Evolutionary conservation across 2,113 vertebrate species (phyloP).

Genomic region (Corydoras sp.): DNA sequence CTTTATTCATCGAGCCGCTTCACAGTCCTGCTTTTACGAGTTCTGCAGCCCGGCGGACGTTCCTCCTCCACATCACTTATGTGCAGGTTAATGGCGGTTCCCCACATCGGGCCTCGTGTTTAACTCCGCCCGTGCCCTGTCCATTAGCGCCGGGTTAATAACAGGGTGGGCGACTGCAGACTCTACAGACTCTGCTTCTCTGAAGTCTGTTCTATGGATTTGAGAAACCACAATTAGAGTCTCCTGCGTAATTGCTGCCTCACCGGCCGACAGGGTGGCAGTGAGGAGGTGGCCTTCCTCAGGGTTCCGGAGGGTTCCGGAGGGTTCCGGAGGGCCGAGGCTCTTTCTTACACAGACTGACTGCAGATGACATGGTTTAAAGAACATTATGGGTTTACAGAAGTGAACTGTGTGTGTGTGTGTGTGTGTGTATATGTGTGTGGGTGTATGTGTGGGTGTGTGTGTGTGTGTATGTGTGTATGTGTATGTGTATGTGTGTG

Average conservation of each 20-base stretch:
- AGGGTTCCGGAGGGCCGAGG: not conserved
- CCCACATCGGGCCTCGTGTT: slow-evolving; percentile 33
- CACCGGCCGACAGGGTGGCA: slow-evolving; percentile 25
- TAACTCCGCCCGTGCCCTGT: slow-evolving; percentile 38
- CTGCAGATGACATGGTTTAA: too few species aligned
- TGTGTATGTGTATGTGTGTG: too few species aligned
- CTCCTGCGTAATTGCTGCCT: slow-evolving; percentile 41
- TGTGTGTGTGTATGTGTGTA: too few species aligned
- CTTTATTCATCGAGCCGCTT: slow-evolving; percentile 46
- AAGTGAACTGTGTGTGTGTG: too few species aligned
- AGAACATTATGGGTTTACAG: too few species aligned
- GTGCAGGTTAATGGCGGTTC: slow-evolving; percentile 23
- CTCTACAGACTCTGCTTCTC: slow-evolving; percentile 18
- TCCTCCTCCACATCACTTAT: not conserved
- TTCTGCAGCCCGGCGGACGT: slow-evolving; percentile 6
- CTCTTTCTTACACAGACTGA: not conserved
- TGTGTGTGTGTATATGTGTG: too few species aligned
- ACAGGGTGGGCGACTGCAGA: slow-evolving; percentile 20
- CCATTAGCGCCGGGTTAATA: slow-evolving; percentile 39
- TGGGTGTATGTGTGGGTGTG: too few species aligned
- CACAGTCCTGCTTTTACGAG: slow-evolving; percentile 7
- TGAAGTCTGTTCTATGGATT: slow-evolving; percentile 32
- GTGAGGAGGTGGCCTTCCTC: slow-evolving; percentile 8
- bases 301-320: not conserved
- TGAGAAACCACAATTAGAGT: slow-evolving; percentile 40